Evolutionary conservation across 1,140 invertebrate species (phyloP).

Genomic region (Drosophila willistoni): DNA sequence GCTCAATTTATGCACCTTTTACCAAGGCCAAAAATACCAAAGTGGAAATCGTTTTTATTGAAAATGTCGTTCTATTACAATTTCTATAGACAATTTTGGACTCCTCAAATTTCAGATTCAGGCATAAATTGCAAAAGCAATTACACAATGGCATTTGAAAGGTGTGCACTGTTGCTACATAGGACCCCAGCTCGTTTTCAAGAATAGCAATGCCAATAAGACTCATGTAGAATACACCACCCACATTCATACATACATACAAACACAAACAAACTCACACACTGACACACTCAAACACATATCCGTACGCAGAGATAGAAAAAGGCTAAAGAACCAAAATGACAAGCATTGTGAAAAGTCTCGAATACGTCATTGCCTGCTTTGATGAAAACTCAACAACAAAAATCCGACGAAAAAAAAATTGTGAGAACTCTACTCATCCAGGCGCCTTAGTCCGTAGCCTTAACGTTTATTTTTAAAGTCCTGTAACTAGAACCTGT

Average conservation of each 20-base stretch:
- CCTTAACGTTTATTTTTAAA: constrained; percentile 29
- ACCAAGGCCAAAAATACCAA: too few species aligned
- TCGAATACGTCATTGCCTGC: constrained; percentile 9
- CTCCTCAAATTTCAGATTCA: neutral
- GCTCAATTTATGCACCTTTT: too few species aligned
- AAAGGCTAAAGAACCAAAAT: constrained; percentile 19
- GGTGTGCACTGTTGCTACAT: neutral
- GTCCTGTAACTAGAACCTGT: constrained; percentile 44
- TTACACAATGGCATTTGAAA: constrained; percentile 3
- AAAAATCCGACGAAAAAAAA: neutral
- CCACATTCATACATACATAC: neutral
- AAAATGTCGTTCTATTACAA: neutral
- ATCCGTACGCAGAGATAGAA: neutral
- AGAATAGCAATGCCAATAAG: constrained; percentile 28
- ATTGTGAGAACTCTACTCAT: neutral
- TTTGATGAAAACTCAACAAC: neutral
- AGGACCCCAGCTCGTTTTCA: constrained; percentile 5
- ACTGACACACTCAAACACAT: neutral
- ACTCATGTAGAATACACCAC: constrained; percentile 17
- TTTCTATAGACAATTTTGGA: neutral
- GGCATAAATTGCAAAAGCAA: constrained; percentile 8
- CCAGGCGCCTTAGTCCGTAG: neutral
- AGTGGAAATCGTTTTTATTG: too few species aligned
- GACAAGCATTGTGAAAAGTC: constrained; percentile 10
- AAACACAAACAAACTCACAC: neutral